Conservation (phyloP, 2,113 vertebrate species). For the Malurus elegans region DNA sequence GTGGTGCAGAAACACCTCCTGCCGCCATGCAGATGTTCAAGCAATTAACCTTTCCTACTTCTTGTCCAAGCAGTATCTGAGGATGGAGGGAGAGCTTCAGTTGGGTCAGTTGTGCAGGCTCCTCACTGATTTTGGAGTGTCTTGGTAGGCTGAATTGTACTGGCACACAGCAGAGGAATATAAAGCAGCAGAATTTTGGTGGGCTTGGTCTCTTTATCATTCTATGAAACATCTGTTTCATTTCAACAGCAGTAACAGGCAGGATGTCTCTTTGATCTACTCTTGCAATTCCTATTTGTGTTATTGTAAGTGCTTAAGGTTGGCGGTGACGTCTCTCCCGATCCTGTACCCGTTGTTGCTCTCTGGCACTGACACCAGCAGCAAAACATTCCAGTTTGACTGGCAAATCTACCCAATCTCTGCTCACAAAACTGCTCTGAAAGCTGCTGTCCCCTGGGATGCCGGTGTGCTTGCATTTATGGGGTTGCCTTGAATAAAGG, state of each 20-base stretch:
- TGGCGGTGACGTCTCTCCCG: fast-evolving
- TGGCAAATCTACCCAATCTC: neutral
- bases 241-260: neutral
- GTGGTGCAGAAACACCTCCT: neutral
- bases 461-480: neutral
- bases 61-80: neutral
- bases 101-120: neutral
- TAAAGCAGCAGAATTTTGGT: neutral
- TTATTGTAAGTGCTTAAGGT: neutral
- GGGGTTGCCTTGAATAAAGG: neutral
- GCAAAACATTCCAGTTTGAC: neutral
- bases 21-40: neutral
- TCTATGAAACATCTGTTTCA: neutral
- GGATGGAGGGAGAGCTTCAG: neutral
- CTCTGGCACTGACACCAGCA: neutral
- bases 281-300: neutral
- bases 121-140: neutral
- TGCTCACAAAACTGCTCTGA: neutral
- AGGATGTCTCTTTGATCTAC: neutral
- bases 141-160: neutral
- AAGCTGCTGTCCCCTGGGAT: neutral
- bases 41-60: neutral
- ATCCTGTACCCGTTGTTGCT: fast-evolving
- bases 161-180: neutral
- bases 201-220: neutral